These are phyloP conservation scores for Zaprionus obscuricornis DNA, from an alignment of 2,888 invertebrate species.

Conservation along the genomic window DNA sequence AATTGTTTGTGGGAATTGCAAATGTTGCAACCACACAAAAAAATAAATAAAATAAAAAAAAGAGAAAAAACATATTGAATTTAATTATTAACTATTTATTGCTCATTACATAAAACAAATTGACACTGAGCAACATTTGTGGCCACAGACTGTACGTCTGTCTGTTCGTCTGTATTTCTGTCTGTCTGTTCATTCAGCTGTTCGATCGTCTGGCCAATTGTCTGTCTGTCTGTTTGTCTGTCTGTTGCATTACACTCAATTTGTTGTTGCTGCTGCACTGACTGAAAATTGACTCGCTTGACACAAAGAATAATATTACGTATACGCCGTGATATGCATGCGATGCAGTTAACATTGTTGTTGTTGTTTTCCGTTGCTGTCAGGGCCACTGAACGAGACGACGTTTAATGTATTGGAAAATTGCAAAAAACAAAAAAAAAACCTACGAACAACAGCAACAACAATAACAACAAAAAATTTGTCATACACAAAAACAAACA, in stretches of 20 bases:
- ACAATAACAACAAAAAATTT: slow-evolving; percentile 29
- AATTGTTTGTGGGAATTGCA: slow-evolving; percentile 23
- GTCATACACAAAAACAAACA: slow-evolving; percentile 56
- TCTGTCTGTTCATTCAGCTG: neutral
- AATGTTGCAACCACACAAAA: slow-evolving; percentile 24
- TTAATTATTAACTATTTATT: slow-evolving; percentile 62
- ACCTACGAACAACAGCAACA: too few relatives aligned
- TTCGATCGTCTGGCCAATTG: slow-evolving; percentile 20
- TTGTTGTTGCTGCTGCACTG: slow-evolving; percentile 26
- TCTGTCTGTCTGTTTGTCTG: neutral
- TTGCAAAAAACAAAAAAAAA: slow-evolving; percentile 45
- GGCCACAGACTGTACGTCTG: neutral
- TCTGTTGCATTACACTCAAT: slow-evolving; percentile 30
- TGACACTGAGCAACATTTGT: slow-evolving; percentile 20
- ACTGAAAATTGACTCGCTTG: slow-evolving; percentile 47
- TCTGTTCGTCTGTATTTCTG: neutral
- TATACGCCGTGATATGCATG: slow-evolving; percentile 59
- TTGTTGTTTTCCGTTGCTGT: slow-evolving; percentile 38
- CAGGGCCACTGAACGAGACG: slow-evolving; percentile 20
- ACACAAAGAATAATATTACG: slow-evolving; percentile 50
- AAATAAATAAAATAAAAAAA: neutral
- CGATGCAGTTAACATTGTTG: slow-evolving; percentile 19
- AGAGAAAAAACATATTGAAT: slow-evolving; percentile 63
- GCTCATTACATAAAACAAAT: slow-evolving; percentile 60
- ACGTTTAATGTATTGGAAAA: slow-evolving; percentile 73